A percentile compares a stretch with the other conserved stretches of the same genome.
These are phyloP conservation scores for Melanostoma mellinum DNA, from an alignment of 2,888 invertebrate species.

Conservation along the genomic window DNA sequence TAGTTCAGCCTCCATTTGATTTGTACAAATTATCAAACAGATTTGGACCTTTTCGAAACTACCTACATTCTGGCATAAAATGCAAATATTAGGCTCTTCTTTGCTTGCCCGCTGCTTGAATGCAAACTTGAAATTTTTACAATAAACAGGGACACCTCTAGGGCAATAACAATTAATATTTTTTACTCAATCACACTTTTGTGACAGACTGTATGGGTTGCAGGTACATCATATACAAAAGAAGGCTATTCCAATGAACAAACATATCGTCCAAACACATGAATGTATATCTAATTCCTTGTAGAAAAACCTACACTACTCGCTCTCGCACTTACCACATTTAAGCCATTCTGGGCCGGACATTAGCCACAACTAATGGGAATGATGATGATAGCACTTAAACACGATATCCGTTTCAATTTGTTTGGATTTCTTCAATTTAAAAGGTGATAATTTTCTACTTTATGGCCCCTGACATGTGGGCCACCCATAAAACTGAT, in stretches of 20 bases:
- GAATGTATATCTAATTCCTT: constrained; percentile 54
- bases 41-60: no score
- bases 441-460: constrained; percentile 83
- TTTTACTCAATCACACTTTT: neutral
- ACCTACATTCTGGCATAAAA: no score
- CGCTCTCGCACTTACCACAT: constrained; percentile 60
- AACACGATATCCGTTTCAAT: constrained; percentile 82
- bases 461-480: constrained; percentile 82
- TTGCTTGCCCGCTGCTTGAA: no score
- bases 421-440: constrained; percentile 82
- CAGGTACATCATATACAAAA: constrained; percentile 8
- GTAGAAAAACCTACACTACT: constrained; percentile 53
- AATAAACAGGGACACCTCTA: no score
- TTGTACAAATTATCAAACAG: no score
- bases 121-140: no score
- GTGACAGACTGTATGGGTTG: constrained; percentile 5
- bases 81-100: no score
- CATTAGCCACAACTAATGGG: constrained; percentile 78
- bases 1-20: no score
- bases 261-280: constrained; percentile 19
- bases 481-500: constrained; percentile 82
- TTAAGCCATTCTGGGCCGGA: constrained; percentile 67
- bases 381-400: constrained; percentile 82
- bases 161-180: no score
- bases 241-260: constrained; percentile 7